Evolutionary conservation across 1,140 invertebrate genomes (phyloP).

Genomic region (Zaprionus kolodkinae): DNA sequence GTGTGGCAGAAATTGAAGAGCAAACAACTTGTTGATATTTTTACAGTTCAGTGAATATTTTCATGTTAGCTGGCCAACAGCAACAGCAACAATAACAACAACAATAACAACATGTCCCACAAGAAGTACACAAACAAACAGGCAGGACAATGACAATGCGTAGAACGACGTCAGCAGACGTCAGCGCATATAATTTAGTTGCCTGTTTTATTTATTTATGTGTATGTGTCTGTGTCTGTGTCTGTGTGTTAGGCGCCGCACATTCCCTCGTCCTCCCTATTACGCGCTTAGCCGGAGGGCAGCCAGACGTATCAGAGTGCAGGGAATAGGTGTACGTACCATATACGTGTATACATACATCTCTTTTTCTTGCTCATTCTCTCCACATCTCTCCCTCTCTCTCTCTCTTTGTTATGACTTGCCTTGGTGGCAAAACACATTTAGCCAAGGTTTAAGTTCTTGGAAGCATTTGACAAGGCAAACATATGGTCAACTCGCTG

Average conservation of each 20-base stretch:
- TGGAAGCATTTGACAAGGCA: constrained; percentile 60
- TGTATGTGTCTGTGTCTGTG: constrained; percentile 5
- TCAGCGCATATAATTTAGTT: constrained; percentile 67
- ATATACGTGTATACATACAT: constrained; percentile 4
- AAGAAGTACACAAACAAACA: constrained; percentile 24
- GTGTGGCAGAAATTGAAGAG: constrained; percentile 63
- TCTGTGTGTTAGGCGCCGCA: constrained; percentile 18
- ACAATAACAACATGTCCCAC: constrained; percentile 15
- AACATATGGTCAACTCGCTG: constrained; percentile 54
- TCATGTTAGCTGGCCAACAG: constrained; percentile 49
- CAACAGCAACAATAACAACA: no score
- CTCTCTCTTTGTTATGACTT: constrained; percentile 18
- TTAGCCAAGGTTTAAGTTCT: constrained; percentile 48
- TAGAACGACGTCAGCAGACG: constrained; percentile 67
- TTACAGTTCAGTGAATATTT: constrained; percentile 79
- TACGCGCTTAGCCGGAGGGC: constrained; percentile 22
- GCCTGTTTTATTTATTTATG: constrained; percentile 67
- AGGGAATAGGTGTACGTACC: constrained; percentile 12
- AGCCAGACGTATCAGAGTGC: constrained; percentile 31
- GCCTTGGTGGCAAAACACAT: constrained; percentile 42
- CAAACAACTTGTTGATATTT: constrained; percentile 83
- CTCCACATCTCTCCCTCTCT: neutral
- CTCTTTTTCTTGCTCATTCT: neutral
- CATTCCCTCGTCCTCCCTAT: neutral
- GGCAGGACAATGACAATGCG: constrained; percentile 42